A percentile compares a stretch with the other conserved stretches of the same genome.
Conservation (phyloP, 1,140 invertebrate species). For the Drosophila miranda region DNA sequence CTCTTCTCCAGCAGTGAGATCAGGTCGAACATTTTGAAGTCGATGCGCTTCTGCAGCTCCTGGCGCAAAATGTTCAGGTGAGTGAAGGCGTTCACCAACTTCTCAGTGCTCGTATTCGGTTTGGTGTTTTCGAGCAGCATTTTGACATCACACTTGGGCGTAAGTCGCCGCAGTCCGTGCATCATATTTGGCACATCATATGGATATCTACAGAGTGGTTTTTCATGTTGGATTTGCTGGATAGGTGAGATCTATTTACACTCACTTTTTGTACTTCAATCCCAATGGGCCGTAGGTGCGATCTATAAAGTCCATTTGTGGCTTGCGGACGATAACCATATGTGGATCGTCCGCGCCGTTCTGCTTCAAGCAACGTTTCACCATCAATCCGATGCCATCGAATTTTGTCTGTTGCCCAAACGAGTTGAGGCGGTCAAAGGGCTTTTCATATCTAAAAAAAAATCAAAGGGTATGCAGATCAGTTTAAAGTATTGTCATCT, state of each 20-base stretch:
- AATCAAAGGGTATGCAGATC: not conserved
- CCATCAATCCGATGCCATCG: conserved; percentile 42
- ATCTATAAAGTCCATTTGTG: conserved; percentile 60
- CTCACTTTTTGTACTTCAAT: conserved; percentile 48
- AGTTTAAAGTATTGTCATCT: no score
- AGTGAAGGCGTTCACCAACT: conserved; percentile 34
- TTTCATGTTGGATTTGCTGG: no score
- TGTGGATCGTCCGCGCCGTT: conserved; percentile 46
- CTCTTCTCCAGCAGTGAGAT: conserved; percentile 46
- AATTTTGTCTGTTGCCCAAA: conserved; percentile 27
- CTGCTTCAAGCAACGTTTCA: conserved; percentile 54
- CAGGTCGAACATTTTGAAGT: conserved; percentile 68
- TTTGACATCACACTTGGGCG: conserved; percentile 34
- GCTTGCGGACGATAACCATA: conserved; percentile 48
- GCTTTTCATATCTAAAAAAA: conserved; percentile 42
- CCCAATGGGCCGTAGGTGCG: conserved; percentile 54
- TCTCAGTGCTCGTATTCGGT: conserved; percentile 27
- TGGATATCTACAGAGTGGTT: conserved; percentile 33
- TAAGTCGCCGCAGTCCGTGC: conserved; percentile 15
- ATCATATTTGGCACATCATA: conserved; percentile 15
- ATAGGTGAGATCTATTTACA: not conserved
- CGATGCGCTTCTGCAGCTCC: conserved; percentile 40
- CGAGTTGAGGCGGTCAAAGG: conserved; percentile 19
- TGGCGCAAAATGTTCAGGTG: conserved; percentile 60
- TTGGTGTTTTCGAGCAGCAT: conserved; percentile 53